Evolutionary conservation across 2,113 vertebrate genomes (phyloP).

Genomic region (Leptocoma aspasia): DNA sequence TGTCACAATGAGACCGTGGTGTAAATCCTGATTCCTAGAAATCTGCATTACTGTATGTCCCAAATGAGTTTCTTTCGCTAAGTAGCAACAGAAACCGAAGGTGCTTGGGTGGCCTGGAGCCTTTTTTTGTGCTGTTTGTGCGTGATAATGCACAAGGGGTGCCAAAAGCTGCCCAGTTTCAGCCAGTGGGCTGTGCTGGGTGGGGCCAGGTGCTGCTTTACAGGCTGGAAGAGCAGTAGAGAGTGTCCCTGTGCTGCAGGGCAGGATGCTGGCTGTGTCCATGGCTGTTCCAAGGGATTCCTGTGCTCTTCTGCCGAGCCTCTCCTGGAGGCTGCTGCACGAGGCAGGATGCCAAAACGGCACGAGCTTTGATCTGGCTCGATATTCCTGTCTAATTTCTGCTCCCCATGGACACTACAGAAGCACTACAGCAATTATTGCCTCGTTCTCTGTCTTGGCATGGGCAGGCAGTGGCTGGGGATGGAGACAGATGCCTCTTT

Average conservation of each 20-base stretch:
- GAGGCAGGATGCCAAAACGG: background rate
- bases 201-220: background rate
- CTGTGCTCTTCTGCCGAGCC: background rate
- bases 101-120: background rate
- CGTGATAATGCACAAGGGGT: background rate
- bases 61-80: background rate
- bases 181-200: background rate
- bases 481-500: background rate
- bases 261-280: background rate
- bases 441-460: background rate
- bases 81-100: background rate
- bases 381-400: background rate
- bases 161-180: background rate
- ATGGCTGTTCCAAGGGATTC: background rate
- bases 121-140: background rate
- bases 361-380: background rate
- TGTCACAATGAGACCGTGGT: background rate
- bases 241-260: background rate
- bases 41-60: fast-evolving
- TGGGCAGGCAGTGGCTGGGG: fast-evolving
- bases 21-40: background rate
- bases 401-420: background rate
- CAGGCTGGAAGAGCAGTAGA: background rate
- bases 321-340: background rate
- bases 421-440: background rate